Evolutionary conservation across 2,797 vertebrate species (phyloP), one percentile per base, ranked within the genome.

Genomic region (Malacoraja senta): DNA sequence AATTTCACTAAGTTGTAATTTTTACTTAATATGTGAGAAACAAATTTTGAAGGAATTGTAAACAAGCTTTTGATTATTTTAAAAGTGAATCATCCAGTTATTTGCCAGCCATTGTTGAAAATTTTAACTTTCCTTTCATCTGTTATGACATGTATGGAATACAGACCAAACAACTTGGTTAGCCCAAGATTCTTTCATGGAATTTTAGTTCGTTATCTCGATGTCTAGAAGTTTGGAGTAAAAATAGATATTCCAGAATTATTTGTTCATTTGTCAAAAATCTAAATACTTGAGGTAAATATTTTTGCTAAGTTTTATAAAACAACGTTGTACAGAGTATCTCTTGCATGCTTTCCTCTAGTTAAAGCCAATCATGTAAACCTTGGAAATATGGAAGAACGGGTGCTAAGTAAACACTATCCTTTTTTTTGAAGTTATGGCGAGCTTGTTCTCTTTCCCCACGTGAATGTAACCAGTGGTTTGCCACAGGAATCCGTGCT

Each of bases 101-200:
- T 71, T 71, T 92, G 90, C 90, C 71, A 74, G 68, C 12, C 58
- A 76, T 92, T 38, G 12, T 92, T 92, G 90, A 92, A 76, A 92
- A 88, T 35, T 44, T 92, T 74, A 92, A 76, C 38, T 91, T 74
- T 44, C 24, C 24, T 53, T 74, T 4, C 9, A n/a, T 76, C 44
- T 58, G 65, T 92, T 92, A 13, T 53, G 68, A 92, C 74, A 72
- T 92, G 29, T 12, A 92, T 74, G 35, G 44, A 76, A 8, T 92
- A 76, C 71, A 26, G 90, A 74, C 74, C 65, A 21, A 71, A 35
- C 19, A 32, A 19, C 44, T 91, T 32, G 17, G 35, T 3, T 74
- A 76, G 71, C 35, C 26, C 21, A 71, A 44, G 68, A 74, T 19
- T 38, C 68, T 74, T 3, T 38, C 72, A 10, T 74, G 6, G 19